Percentiles rank a stretch among this genome's conserved stretches.
These are phyloP conservation scores for Lithobius niger DNA, from an alignment of 1,140 invertebrate species.

Conservation along the genomic window DNA sequence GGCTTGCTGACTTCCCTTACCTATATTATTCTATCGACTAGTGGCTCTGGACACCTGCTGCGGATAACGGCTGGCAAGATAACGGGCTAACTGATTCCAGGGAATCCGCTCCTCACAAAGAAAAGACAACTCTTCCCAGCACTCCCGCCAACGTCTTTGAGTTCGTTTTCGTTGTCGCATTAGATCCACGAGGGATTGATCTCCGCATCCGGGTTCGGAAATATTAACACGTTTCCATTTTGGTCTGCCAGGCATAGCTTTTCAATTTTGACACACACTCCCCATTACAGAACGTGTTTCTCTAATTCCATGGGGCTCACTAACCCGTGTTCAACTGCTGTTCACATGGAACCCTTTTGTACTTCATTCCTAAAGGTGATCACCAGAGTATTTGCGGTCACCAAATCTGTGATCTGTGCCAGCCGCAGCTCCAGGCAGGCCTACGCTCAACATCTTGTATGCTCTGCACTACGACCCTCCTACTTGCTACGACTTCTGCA, in stretches of 20 bases:
- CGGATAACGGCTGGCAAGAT: slow-evolving; percentile 58
- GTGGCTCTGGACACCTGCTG: slow-evolving; percentile 81
- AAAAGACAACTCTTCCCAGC: slow-evolving; percentile 35
- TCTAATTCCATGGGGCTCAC: slow-evolving; percentile 27
- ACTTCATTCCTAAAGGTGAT: slow-evolving; percentile 33
- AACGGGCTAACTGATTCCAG: slow-evolving; percentile 32
- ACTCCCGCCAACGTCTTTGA: slow-evolving; percentile 28
- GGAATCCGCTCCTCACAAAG: slow-evolving; percentile 28
- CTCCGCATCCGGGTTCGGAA: slow-evolving; percentile 32
- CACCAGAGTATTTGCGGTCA: slow-evolving; percentile 36
- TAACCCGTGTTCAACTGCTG: slow-evolving; percentile 32
- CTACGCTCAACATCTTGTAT: slow-evolving; percentile 29
- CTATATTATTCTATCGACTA: slow-evolving; percentile 77
- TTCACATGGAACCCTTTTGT: slow-evolving; percentile 34
- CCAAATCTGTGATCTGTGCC: slow-evolving; percentile 33
- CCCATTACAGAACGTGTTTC: slow-evolving; percentile 21
- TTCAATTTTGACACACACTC: neutral
- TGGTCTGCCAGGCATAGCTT: slow-evolving; percentile 15
- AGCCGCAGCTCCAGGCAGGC: slow-evolving; percentile 24
- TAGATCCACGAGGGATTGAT: slow-evolving; percentile 13
- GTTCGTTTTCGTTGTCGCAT: slow-evolving; percentile 34
- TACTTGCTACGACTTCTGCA: slow-evolving; percentile 31
- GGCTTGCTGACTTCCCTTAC: slow-evolving; percentile 37
- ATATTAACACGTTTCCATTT: slow-evolving; percentile 41
- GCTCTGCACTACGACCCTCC: slow-evolving; percentile 31